Evolutionary conservation across 2,113 vertebrate species (phyloP), one percentile per base, ranked within the genome.

Genomic region (Labeo catla): DNA sequence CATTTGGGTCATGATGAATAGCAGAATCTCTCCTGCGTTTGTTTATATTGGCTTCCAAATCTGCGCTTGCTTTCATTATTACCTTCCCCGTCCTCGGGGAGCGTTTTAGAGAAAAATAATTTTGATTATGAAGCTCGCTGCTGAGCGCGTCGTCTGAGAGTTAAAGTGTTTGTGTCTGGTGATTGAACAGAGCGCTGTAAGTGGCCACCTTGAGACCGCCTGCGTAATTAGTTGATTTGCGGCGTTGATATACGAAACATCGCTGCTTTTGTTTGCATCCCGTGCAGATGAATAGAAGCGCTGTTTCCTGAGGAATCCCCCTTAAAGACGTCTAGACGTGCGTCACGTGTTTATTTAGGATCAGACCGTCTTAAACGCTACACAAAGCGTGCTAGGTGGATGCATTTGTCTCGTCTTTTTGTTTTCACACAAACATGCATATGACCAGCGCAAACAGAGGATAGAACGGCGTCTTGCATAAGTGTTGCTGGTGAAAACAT

Each of bases 41-140:
- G 61, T 76, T 59, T 86, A 81, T 80, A 86, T 86, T 84, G 77
- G 70, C 76, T 83, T 74, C 65, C 66, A 86, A 89, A 84, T 74
- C 61, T 81, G 63, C 76, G 73, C 76, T 86, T 65, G 49, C n/a
- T 86, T 88, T 89, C 72, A 76, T 89, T 80, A 83, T 79, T 86
- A 78, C 76, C 66, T 80, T 81, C 81, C 39, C 47, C 34, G 47
- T 76, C 85, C 81, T 76, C 43, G 2, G 82, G 85, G 88, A 89
- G 88, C 59, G 10, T 47, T 86, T 84, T 63, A 34, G 68, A 50
- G 68, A 52, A 79, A 84, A 86, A 86, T 89, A 54, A 81, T 89
- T 89, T 88, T 73, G 87, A 77, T 88, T 79, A 77, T 81, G 73
- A 83, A 77, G 76, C 85, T 81, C 54, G n/a, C 74, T 57, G n/a